Conservation (phyloP, 2,797 vertebrate genomes). For the Iguana delicatissima region DNA sequence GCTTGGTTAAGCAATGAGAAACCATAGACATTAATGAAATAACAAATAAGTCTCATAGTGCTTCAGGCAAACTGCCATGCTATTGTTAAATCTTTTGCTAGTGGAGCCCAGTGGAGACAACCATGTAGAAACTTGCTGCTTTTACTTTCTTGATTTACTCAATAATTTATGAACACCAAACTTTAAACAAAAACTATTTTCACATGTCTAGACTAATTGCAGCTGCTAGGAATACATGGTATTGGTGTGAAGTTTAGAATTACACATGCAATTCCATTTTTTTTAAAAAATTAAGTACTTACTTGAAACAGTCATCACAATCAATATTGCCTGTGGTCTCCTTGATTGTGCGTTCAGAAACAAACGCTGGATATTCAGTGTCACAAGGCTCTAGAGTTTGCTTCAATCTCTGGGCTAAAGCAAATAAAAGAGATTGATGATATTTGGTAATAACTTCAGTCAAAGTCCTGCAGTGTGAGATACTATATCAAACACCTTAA, state of each 20-base stretch:
- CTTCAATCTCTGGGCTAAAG: constrained; percentile 90
- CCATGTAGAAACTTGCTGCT: not conserved
- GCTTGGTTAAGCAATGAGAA: not conserved
- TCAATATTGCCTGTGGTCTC: constrained; percentile 95
- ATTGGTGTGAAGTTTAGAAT: constrained; percentile 32
- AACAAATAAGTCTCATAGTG: not conserved
- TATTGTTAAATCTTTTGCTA: not conserved
- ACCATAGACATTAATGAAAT: not conserved
- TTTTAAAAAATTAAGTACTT: constrained; percentile 70
- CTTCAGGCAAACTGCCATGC: not conserved
- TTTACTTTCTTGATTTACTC: not conserved
- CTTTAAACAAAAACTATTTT: not conserved
- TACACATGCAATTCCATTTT: constrained; percentile 51
- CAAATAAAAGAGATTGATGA: constrained; percentile 60
- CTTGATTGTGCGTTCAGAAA: constrained; percentile 98
- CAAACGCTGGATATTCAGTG: constrained; percentile 96
- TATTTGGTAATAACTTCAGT: constrained; percentile 57
- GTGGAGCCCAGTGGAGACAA: not conserved
- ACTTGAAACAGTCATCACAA: constrained; percentile 97
- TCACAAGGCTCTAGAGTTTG: constrained; percentile 95
- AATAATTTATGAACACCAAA: not conserved
- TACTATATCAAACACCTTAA: constrained; percentile 47
- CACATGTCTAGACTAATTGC: constrained; percentile 48
- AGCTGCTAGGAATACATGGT: constrained; percentile 39
- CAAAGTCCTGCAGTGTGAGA: constrained; percentile 57